Percentiles rank a stretch among this genome's conserved stretches.
phyloP scores from a whole-genome alignment of 2,888 invertebrate species.

The Nemapogon koenigi region DNA sequence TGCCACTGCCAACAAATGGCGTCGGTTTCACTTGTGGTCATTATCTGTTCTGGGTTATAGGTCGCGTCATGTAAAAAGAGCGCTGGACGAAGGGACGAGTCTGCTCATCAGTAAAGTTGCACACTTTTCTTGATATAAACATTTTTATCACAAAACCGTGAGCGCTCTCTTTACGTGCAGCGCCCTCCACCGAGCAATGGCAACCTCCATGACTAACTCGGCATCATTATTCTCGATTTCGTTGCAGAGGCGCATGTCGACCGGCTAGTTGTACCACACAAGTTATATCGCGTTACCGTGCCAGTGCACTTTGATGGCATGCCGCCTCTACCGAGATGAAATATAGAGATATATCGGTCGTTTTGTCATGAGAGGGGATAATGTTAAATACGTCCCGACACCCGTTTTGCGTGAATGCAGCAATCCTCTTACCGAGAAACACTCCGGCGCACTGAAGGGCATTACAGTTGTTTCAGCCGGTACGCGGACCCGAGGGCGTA shows the following conservation, averaged over 20 bases:
- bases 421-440: conserved; percentile 46
- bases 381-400: conserved; percentile 61
- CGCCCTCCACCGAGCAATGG: too few species aligned
- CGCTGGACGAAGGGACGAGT: too few species aligned
- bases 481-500: too few species aligned
- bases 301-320: conserved; percentile 62
- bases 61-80: too few species aligned
- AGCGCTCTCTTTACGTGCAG: too few species aligned
- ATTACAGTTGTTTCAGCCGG: conserved; percentile 62
- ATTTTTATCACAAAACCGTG: too few species aligned
- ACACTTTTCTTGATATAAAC: too few species aligned
- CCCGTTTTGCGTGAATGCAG: conserved; percentile 10
- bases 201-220: conserved; percentile 63
- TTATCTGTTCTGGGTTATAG: too few species aligned
- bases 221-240: conserved; percentile 56
- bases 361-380: conserved; percentile 62
- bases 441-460: conserved; percentile 61
- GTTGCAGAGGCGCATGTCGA: conserved; percentile 67
- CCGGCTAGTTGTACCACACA: conserved; percentile 43
- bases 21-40: too few species aligned
- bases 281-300: too few species aligned
- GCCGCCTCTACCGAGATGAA: conserved; percentile 42
- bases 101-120: too few species aligned
- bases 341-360: conserved; percentile 32
- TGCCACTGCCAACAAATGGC: too few species aligned